Evolutionary conservation across 2,888 invertebrate species (phyloP).

Genomic region (Cheilosia scutellata): DNA sequence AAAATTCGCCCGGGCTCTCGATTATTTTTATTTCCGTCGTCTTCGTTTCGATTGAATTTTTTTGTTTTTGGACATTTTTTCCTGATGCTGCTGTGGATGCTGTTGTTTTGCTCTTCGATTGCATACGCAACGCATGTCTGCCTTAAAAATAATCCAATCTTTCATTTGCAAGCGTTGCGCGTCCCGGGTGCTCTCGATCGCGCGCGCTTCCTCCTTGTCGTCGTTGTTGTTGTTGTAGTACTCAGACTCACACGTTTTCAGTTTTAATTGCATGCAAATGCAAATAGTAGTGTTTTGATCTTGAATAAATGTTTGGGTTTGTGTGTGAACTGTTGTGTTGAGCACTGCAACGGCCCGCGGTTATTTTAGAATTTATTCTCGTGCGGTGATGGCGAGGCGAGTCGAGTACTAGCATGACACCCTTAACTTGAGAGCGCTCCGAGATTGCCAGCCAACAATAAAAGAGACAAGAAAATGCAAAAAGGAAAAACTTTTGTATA

Average conservation of each 20-base stretch:
- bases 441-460: constrained; percentile 43
- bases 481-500: constrained; percentile 14
- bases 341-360: neutral
- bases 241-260: constrained; percentile 26
- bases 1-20: constrained; percentile 69
- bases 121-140: constrained; percentile 73
- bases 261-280: constrained; percentile 72
- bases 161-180: constrained; percentile 24
- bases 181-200: constrained; percentile 6
- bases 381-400: neutral
- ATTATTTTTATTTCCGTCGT: constrained; percentile 66
- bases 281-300: constrained; percentile 74
- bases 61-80: constrained; percentile 34
- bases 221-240: neutral
- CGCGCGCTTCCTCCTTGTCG: constrained; percentile 5
- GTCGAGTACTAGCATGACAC: constrained; percentile 29
- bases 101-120: constrained; percentile 17
- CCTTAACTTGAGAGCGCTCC: constrained; percentile 17
- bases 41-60: constrained; percentile 41
- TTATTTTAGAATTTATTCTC: constrained; percentile 44
- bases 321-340: constrained; percentile 12
- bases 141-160: constrained; percentile 68
- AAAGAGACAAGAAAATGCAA: constrained; percentile 14
- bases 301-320: constrained; percentile 71
- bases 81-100: constrained; percentile 7